phyloP scores from a whole-genome alignment of 1,140 invertebrate species.

The Littorina saxatilis region DNA sequence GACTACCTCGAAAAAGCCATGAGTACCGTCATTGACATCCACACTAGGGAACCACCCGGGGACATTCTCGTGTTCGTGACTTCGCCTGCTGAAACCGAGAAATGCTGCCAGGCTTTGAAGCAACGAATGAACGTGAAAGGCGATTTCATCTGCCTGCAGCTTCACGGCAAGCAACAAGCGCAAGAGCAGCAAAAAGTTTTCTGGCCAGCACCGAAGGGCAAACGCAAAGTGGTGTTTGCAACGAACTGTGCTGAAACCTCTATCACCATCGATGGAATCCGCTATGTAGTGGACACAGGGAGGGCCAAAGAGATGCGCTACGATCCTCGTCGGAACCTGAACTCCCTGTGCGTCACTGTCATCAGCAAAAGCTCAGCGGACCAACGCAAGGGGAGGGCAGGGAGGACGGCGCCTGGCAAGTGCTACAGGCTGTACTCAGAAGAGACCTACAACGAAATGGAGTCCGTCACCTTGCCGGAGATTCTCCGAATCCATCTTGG shows the following conservation, averaged over 20 bases:
- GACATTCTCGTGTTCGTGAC: constrained; percentile 98
- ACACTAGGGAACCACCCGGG: constrained; percentile 90
- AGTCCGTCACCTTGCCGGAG: constrained; percentile 57
- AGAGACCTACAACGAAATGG: constrained; percentile 55
- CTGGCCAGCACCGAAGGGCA: constrained; percentile 45
- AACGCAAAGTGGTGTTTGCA: constrained; percentile 71
- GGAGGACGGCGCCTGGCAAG: constrained; percentile 62
- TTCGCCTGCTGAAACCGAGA: constrained; percentile 67
- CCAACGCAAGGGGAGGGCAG: constrained; percentile 71
- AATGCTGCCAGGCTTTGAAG: constrained; percentile 55
- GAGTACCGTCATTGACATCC: constrained; percentile 96
- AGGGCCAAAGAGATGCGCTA: constrained; percentile 67
- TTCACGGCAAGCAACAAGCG: constrained; percentile 97
- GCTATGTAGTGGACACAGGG: constrained; percentile 72
- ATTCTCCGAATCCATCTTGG: constrained; percentile 65
- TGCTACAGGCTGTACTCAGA: constrained; percentile 69
- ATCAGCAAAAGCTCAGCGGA: constrained; percentile 69
- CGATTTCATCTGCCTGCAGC: constrained; percentile 78
- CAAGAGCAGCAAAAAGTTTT: constrained; percentile 89
- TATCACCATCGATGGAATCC: constrained; percentile 72
- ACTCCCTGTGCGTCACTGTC: constrained; percentile 48
- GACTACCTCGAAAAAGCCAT: constrained; percentile 97
- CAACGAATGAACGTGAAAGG: constrained; percentile 10
- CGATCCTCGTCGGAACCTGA: constrained; percentile 66
- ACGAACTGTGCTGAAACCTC: constrained; percentile 75